Evolutionary conservation across 1,140 invertebrate genomes (phyloP).

Genomic region (Pissodes strobi): DNA sequence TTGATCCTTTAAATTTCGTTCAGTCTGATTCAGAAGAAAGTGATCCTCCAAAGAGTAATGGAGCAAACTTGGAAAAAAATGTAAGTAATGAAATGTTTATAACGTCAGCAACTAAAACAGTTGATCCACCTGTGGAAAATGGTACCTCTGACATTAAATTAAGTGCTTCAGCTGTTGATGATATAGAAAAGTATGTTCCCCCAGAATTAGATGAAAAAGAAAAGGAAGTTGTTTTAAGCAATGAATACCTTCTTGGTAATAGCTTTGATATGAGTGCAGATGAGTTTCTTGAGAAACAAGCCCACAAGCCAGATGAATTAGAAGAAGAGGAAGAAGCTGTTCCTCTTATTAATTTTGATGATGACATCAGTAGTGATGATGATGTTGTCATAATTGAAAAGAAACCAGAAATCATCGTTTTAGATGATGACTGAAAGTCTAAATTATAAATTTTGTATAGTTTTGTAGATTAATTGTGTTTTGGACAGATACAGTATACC

Average conservation of each 20-base stretch:
- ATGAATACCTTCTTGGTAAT: slow-evolving; percentile 31
- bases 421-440: slow-evolving; percentile 37
- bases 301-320: not conserved
- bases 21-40: slow-evolving; percentile 12
- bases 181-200: slow-evolving; percentile 29
- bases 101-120: no score
- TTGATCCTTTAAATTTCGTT: slow-evolving; percentile 26
- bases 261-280: slow-evolving; percentile 31
- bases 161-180: slow-evolving; percentile 1
- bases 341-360: slow-evolving; percentile 27
- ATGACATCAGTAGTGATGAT: slow-evolving; percentile 29
- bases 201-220: slow-evolving; percentile 31
- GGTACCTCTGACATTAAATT: not conserved
- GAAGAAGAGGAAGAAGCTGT: slow-evolving; percentile 19
- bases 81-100: not conserved
- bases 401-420: slow-evolving; percentile 36
- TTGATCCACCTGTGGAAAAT: not conserved
- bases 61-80: not conserved
- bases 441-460: slow-evolving; percentile 20
- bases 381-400: slow-evolving; percentile 36
- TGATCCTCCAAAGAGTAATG: not conserved
- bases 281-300: slow-evolving; percentile 31
- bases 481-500: not conserved
- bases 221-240: slow-evolving; percentile 26
- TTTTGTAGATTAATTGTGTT: slow-evolving; percentile 9